Conservation (phyloP, 1,140 invertebrate species). For the Eulimnadia texana region DNA sequence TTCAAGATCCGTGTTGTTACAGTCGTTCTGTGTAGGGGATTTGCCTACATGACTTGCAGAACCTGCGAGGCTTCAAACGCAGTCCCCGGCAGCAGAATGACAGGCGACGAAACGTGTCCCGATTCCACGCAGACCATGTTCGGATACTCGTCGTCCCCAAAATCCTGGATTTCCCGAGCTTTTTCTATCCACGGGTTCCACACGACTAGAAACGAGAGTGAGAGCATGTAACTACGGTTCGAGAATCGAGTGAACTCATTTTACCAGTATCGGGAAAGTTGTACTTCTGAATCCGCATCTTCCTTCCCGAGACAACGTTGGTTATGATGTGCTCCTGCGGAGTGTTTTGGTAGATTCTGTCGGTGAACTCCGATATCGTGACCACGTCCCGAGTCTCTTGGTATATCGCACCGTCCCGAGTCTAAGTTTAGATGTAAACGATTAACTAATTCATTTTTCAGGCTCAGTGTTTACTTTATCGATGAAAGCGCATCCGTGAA, state of each 20-base stretch:
- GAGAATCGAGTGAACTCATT: constrained; percentile 3
- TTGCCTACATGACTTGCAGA: constrained; percentile 48
- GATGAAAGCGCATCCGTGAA: constrained; percentile 79
- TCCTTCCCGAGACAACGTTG: constrained; percentile 75
- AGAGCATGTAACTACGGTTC: background rate
- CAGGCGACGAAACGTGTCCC: constrained; percentile 69
- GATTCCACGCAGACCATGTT: constrained; percentile 92
- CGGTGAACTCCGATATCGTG: constrained; percentile 76
- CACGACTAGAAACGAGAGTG: constrained; percentile 44
- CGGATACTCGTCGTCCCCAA: constrained; percentile 72
- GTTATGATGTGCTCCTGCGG: constrained; percentile 83
- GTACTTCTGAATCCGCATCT: constrained; percentile 82
- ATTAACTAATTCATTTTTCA: too few species aligned
- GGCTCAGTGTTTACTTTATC: constrained; percentile 81
- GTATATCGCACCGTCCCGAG: constrained; percentile 61
- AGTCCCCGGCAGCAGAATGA: constrained; percentile 68
- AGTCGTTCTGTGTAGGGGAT: background rate
- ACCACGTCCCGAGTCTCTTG: constrained; percentile 78
- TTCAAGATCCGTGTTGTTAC: background rate
- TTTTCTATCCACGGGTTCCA: constrained; percentile 95
- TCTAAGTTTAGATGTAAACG: too few species aligned
- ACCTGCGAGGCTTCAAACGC: constrained; percentile 77
- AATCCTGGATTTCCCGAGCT: constrained; percentile 79
- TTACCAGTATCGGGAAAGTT: constrained; percentile 80
- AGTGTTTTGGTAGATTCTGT: constrained; percentile 83